phyloP scores from a whole-genome alignment of 2,797 vertebrate species.

The Microctenopoma stevenorrisi region DNA sequence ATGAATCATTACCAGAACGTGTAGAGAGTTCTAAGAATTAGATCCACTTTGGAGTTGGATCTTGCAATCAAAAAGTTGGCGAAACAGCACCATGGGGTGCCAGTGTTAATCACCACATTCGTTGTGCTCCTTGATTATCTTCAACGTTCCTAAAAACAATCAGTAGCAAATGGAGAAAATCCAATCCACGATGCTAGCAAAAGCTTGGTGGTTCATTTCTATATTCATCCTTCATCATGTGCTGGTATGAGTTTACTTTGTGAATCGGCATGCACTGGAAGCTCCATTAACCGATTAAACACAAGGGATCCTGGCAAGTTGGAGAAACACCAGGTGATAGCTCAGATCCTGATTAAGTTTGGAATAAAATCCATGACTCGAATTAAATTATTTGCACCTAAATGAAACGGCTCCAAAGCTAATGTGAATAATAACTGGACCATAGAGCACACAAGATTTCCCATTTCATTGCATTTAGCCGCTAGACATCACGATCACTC shows the following conservation, averaged over 20 bases:
- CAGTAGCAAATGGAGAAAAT: neutral
- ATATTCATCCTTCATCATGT: too few relatives aligned
- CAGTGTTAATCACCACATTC: slow-evolving; percentile 27
- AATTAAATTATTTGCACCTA: slow-evolving; percentile 62
- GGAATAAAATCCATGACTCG: slow-evolving; percentile 56
- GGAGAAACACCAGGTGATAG: slow-evolving; percentile 33
- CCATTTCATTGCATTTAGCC: slow-evolving; percentile 45
- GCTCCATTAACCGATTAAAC: slow-evolving; percentile 63
- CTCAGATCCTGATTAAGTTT: slow-evolving; percentile 48
- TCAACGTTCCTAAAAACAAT: slow-evolving; percentile 17
- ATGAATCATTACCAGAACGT: neutral
- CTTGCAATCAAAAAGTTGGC: neutral
- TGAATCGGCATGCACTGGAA: neutral
- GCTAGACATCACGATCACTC: slow-evolving; percentile 8
- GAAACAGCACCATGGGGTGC: slow-evolving; percentile 12
- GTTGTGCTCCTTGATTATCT: slow-evolving; percentile 15
- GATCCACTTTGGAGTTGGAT: slow-evolving; percentile 14
- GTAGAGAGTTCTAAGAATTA: slow-evolving; percentile 17
- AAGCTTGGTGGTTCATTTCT: neutral
- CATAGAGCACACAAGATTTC: slow-evolving; percentile 17
- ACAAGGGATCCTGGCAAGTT: slow-evolving; percentile 14
- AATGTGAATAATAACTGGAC: slow-evolving; percentile 49
- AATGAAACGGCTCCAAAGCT: slow-evolving; percentile 40
- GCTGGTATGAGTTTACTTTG: neutral
- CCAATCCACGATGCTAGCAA: slow-evolving; percentile 21